phyloP scores from a whole-genome alignment of 2,797 vertebrate genomes.

The Labeo calbasu region DNA sequence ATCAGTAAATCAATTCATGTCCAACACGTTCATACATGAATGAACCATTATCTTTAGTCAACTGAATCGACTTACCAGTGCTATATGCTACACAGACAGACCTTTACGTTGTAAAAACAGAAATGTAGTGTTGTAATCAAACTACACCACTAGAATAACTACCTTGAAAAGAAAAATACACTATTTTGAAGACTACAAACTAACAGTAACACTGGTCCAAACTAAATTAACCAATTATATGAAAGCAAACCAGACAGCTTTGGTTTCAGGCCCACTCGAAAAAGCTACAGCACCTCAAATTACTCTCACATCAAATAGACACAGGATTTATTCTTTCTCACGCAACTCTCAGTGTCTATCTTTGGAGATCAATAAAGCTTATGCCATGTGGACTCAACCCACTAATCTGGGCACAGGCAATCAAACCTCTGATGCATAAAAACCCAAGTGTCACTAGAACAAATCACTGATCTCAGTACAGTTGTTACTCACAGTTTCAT shows the following conservation, averaged over 20 bases:
- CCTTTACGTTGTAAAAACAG: too few species aligned
- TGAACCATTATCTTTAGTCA: too few species aligned
- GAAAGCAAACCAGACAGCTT: conserved; percentile 36
- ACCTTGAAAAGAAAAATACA: too few species aligned
- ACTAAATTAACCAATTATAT: conserved; percentile 57
- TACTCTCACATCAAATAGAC: conserved; percentile 51
- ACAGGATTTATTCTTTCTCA: conserved; percentile 37
- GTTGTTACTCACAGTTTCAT: conserved; percentile 35
- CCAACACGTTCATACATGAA: too few species aligned
- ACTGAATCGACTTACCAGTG: too few species aligned
- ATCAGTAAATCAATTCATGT: too few species aligned
- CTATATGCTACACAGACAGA: too few species aligned
- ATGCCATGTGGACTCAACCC: conserved; percentile 28
- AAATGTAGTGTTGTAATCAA: too few species aligned
- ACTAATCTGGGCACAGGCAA: conserved; percentile 33
- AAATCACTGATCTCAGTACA: conserved; percentile 12
- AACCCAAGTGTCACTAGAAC: conserved; percentile 27
- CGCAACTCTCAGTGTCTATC: conserved; percentile 1
- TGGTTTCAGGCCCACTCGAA: conserved; percentile 44
- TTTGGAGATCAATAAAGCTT: conserved; percentile 49
- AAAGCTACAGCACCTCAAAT: conserved; percentile 52
- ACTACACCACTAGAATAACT: too few species aligned
- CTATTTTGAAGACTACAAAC: too few species aligned
- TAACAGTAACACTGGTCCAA: conserved; percentile 24
- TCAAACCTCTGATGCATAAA: conserved; percentile 27